phyloP scores from a whole-genome alignment of 1,140 invertebrate genomes.

The Maniola jurtina region DNA sequence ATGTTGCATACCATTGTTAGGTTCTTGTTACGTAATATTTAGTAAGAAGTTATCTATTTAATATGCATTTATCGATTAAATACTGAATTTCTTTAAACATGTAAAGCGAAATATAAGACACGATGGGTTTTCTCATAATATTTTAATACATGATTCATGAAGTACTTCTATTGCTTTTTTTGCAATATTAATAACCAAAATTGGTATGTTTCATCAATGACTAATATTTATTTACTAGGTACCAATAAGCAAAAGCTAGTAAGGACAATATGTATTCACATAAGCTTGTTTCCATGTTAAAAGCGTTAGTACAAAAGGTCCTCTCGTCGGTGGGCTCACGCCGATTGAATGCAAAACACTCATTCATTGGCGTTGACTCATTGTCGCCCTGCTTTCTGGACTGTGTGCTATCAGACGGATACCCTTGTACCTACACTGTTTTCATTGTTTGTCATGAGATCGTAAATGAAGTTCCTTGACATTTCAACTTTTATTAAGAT shows the following conservation, averaged over 20 bases:
- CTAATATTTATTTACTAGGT: neutral
- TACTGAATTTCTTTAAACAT: no score
- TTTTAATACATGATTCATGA: no score
- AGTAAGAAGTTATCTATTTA: neutral
- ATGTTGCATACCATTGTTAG: conserved; percentile 19
- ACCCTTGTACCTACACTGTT: neutral
- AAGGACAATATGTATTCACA: conserved; percentile 7
- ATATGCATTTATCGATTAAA: neutral
- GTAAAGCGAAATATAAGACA: no score
- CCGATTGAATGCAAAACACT: conserved; percentile 62
- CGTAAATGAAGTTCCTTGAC: neutral
- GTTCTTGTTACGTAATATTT: conserved; percentile 4
- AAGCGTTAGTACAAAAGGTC: conserved; percentile 48
- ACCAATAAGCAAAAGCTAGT: neutral
- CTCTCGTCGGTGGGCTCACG: conserved; percentile 43
- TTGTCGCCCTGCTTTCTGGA: conserved; percentile 51
- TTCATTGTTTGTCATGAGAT: neutral
- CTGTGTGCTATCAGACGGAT: neutral
- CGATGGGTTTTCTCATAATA: no score
- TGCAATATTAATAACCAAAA: no score
- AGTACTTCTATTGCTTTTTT: no score
- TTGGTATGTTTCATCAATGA: neutral
- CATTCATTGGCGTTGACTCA: conserved; percentile 65
- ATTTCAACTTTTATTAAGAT: no score
- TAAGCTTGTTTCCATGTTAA: conserved; percentile 17